These are phyloP conservation scores for Porites divaricata DNA, from an alignment of 92 coral and sea anemone species.

Conservation along the genomic window DNA sequence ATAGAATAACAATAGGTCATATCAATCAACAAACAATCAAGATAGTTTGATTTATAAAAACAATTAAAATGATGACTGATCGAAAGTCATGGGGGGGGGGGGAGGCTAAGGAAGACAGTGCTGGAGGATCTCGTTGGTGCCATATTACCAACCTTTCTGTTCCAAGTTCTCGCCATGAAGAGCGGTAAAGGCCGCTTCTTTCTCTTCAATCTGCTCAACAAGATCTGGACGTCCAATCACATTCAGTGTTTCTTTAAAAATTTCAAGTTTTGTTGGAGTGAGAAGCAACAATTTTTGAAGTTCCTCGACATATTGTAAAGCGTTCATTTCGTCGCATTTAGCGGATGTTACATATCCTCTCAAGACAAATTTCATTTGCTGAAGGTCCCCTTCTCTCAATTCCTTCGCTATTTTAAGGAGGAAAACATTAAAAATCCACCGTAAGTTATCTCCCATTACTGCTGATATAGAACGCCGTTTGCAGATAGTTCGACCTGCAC, in stretches of 20 bases:
- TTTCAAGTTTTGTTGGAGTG: conserved; percentile 12
- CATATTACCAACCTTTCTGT: background rate
- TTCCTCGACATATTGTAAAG: conserved; percentile 3
- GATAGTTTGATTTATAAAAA: no score
- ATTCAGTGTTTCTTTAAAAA: conserved; percentile 23
- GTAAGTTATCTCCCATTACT: background rate
- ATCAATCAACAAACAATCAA: no score
- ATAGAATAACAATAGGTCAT: no score
- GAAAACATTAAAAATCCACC: conserved; percentile 14
- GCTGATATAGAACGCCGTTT: background rate
- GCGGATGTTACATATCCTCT: conserved; percentile 16
- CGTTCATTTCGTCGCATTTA: conserved; percentile 26
- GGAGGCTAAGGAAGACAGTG: background rate
- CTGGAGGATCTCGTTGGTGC: no score
- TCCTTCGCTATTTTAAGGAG: conserved; percentile 39
- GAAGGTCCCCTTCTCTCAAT: conserved; percentile 25
- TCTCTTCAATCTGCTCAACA: conserved; percentile 17
- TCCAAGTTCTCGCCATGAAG: conserved; percentile 24
- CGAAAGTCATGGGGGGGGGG: background rate
- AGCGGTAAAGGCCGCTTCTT: conserved; percentile 21
- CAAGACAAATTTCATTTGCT: conserved; percentile 39
- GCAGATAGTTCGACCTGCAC: background rate
- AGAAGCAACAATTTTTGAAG: background rate
- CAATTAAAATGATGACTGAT: no score
- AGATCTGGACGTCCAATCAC: conserved; percentile 55